Percentiles rank a stretch among this genome's conserved stretches.
These are phyloP conservation scores for Chelonoidis abingdonii DNA, from an alignment of 2,113 vertebrate species.

Conservation along the genomic window DNA sequence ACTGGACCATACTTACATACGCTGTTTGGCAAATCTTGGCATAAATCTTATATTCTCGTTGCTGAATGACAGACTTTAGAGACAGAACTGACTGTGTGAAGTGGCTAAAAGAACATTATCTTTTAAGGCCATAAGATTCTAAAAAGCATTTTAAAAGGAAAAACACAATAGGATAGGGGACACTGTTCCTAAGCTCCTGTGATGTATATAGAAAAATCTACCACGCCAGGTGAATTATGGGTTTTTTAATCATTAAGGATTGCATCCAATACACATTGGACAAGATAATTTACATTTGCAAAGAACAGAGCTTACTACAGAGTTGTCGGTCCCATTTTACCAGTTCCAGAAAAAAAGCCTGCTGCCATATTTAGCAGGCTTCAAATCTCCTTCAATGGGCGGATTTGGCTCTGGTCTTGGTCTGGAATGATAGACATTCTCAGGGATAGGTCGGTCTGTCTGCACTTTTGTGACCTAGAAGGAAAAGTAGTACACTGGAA, in stretches of 20 bases:
- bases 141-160: conserved; percentile 51
- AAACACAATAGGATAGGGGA: background rate
- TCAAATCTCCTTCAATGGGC: conserved; percentile 82
- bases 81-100: background rate
- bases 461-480: conserved; percentile 95
- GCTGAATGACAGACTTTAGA: background rate
- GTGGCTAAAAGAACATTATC: conserved; percentile 51
- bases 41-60: background rate
- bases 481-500: background rate
- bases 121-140: conserved; percentile 44
- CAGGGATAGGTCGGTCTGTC: conserved; percentile 89
- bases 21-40: background rate
- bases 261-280: background rate
- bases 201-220: conserved; percentile 56
- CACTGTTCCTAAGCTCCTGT: background rate
- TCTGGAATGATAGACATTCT: conserved; percentile 91
- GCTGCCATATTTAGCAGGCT: conserved; percentile 90
- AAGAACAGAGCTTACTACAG: background rate
- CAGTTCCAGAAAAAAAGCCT: conserved; percentile 90
- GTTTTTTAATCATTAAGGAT: conserved; percentile 70
- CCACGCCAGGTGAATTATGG: conserved; percentile 53
- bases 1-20: background rate
- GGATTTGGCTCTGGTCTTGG: conserved; percentile 89
- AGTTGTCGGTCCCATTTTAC: conserved; percentile 69
- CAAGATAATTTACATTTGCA: conserved; percentile 13